Evolutionary conservation across 2,113 vertebrate species (phyloP).

Genomic region (Cephalophus harveyi): DNA sequence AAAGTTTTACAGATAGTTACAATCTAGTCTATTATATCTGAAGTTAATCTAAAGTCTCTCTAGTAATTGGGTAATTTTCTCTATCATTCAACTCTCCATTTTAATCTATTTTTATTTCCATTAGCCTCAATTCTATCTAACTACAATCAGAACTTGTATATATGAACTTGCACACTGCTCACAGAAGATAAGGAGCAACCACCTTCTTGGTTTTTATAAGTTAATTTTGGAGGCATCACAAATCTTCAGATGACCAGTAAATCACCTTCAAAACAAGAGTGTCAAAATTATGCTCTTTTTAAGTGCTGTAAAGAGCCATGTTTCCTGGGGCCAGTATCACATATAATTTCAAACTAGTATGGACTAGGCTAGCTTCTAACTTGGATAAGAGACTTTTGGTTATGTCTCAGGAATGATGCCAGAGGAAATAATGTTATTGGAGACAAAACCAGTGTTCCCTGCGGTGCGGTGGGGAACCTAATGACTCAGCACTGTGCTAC

Average conservation of each 20-base stretch:
- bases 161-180: neutral
- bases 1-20: neutral
- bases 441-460: neutral
- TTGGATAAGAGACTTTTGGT: neutral
- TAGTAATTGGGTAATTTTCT: neutral
- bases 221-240: neutral
- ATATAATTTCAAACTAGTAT: slow-evolving; percentile 18
- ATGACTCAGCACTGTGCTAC: slow-evolving; percentile 34
- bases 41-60: neutral
- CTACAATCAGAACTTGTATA: neutral
- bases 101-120: neutral
- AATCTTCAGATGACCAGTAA: neutral
- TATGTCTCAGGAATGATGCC: neutral
- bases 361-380: neutral
- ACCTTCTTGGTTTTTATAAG: neutral
- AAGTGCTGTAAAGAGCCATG: neutral
- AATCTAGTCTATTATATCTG: neutral
- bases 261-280: neutral
- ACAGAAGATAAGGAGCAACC: neutral
- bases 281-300: neutral
- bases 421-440: slow-evolving; percentile 45
- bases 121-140: neutral
- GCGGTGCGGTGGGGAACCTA: neutral
- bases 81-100: neutral
- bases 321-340: neutral